Evolutionary conservation across 2,888 invertebrate genomes (phyloP), one percentile per base, ranked within the genome.

Genomic region (Microctonus brassicae): DNA sequence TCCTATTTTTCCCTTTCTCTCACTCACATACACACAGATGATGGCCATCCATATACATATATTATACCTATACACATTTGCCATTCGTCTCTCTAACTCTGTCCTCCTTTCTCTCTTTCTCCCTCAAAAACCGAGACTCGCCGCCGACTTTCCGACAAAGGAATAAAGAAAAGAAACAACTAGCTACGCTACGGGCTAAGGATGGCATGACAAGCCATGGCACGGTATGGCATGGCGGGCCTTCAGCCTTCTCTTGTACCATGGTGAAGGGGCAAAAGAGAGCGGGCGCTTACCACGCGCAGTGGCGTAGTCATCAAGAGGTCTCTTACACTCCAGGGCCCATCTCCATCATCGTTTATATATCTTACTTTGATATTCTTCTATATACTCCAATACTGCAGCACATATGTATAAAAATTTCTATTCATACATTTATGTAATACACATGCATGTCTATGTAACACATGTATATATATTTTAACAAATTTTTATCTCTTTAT

Each of bases 131-230:
- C 82, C 82, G 83, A 85, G 84, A 83, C 83, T 84, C 83, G 84
- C 83, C 84, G 84, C 85, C 85, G 84, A 86, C 85, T 85, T 86
- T 84, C 85, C 85, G 85, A 86, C 85, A 86, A 86, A 85, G 86
- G 85, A 85, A 85, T 84, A 84, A 86, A 86, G 85, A 86, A 86
- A 86, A 85, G 85, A 85, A 86, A 86, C 84, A 84, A 85, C 85
- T 84, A 84, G 83, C 83, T 80, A 82, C 76, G 75, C 76, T 75
- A 75, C 53, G 62, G 55, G 67, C 69, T 47, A 70, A 75, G 77
- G 78, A 79, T 77, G 78, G 83, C 83, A 77, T 73, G 77, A 75
- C 76, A 74, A 73, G 76, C 72, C 74, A 72, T 73, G 76, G 63
- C 79, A 75, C 73, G 78, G 77, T 80, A 78, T 75, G 79, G 78